Conservation (phyloP, 1,140 invertebrate species). For the Drosophila teissieri region DNA sequence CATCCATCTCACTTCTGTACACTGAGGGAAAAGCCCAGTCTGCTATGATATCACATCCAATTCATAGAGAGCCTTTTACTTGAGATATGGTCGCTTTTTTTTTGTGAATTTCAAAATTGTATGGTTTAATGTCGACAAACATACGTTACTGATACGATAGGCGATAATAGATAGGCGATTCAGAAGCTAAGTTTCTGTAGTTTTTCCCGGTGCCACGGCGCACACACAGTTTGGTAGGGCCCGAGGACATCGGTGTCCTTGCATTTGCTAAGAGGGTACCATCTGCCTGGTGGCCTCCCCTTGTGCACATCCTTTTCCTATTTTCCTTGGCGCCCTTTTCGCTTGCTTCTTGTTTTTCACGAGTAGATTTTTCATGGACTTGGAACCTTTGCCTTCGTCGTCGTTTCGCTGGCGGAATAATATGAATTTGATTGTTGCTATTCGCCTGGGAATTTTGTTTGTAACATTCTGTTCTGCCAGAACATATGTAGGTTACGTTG, state of each 20-base stretch:
- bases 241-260: slow-evolving; percentile 41
- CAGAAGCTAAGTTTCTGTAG: not conserved
- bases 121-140: too few species aligned
- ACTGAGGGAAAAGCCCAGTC: not conserved
- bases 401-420: slow-evolving; percentile 4
- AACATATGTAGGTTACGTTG: not conserved
- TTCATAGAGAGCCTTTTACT: too few species aligned
- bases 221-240: slow-evolving; percentile 11
- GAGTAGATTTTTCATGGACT: slow-evolving; percentile 32
- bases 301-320: not conserved
- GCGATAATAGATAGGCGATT: not conserved
- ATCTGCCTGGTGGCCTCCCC: slow-evolving; percentile 32
- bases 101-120: not conserved
- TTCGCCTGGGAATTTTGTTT: not conserved
- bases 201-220: slow-evolving; percentile 12
- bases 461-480: not conserved
- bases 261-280: slow-evolving; percentile 45
- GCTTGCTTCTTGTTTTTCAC: slow-evolving; percentile 17
- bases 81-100: not conserved
- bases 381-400: slow-evolving; percentile 22
- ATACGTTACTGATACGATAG: too few species aligned
- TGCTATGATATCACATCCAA: too few species aligned
- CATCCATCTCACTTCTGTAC: not conserved
- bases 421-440: slow-evolving; percentile 15
- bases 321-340: slow-evolving; percentile 25